Evolutionary conservation across 2,113 vertebrate species (phyloP).

Genomic region (Rana temporaria): DNA sequence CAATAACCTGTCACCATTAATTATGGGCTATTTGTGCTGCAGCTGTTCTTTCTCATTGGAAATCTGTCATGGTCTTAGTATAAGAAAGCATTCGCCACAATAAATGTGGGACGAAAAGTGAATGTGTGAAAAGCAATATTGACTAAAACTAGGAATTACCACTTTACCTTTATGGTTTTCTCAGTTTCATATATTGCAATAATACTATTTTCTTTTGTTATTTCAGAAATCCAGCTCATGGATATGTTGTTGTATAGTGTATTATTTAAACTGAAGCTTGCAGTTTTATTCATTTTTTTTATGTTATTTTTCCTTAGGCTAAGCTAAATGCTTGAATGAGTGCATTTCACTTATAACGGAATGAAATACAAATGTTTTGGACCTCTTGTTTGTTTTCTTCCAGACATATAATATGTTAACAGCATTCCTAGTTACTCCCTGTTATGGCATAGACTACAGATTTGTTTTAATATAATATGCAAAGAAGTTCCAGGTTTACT

Average conservation of each 20-base stretch:
- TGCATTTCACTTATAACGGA: conserved; percentile 9
- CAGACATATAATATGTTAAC: neutral
- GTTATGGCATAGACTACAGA: neutral
- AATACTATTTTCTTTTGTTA: conserved; percentile 9
- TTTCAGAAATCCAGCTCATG: neutral
- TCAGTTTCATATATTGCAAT: conserved; percentile 27
- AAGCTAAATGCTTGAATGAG: neutral
- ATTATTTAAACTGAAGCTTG: conserved; percentile 10
- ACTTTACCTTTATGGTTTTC: conserved; percentile 7
- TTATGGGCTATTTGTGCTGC: conserved; percentile 57
- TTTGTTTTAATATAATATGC: conserved; percentile 5
- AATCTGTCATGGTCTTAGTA: conserved; percentile 53
- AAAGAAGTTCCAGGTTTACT: conserved; percentile 5
- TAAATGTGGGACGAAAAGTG: conserved; percentile 35
- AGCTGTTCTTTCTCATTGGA: conserved; percentile 56
- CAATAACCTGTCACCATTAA: conserved; percentile 59
- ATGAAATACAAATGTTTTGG: neutral
- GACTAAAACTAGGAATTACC: conserved; percentile 43
- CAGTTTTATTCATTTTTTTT: conserved; percentile 3
- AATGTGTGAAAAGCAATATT: conserved; percentile 39
- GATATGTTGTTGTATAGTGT: neutral
- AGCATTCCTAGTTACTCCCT: neutral
- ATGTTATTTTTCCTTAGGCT: conserved; percentile 1
- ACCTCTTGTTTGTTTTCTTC: neutral
- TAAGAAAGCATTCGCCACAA: conserved; percentile 44